Evolutionary conservation across 1,140 invertebrate species (phyloP).

Genomic region (Aphis gossypii): DNA sequence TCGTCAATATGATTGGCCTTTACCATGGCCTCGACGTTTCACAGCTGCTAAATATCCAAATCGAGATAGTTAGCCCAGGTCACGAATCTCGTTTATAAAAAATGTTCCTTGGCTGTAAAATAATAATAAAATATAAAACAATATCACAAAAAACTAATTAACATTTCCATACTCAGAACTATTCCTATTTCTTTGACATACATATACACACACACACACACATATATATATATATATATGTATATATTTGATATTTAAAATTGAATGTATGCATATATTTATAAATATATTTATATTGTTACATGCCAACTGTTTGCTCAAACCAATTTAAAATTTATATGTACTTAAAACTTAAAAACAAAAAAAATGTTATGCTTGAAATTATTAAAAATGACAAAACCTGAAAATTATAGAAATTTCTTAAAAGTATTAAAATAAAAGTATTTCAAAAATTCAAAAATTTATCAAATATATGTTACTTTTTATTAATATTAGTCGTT

Average conservation of each 20-base stretch:
- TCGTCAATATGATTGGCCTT: slow-evolving; percentile 83
- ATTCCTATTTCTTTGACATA: slow-evolving; percentile 40
- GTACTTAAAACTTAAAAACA: neutral
- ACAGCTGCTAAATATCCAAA: slow-evolving; percentile 70
- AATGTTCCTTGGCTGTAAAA: slow-evolving; percentile 55
- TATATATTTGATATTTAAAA: neutral
- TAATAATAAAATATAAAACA: slow-evolving; percentile 16
- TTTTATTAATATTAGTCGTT: neutral
- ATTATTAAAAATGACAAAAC: neutral
- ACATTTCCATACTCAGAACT: slow-evolving; percentile 50
- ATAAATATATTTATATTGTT: slow-evolving; percentile 31
- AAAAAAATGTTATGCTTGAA: neutral
- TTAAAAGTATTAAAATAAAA: neutral
- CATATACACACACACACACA: neutral
- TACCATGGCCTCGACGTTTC: slow-evolving; percentile 79
- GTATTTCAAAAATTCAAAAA: neutral
- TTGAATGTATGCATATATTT: slow-evolving; percentile 1
- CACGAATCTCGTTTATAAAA: slow-evolving; percentile 60
- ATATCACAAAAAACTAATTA: slow-evolving; percentile 26
- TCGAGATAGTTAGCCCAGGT: slow-evolving; percentile 68
- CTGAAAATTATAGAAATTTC: neutral
- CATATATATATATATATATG: neutral
- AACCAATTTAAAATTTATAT: neutral
- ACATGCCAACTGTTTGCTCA: neutral
- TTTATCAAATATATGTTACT: neutral